Conservation (phyloP, 2,113 vertebrate genomes). For the Lepus timidus region DNA sequence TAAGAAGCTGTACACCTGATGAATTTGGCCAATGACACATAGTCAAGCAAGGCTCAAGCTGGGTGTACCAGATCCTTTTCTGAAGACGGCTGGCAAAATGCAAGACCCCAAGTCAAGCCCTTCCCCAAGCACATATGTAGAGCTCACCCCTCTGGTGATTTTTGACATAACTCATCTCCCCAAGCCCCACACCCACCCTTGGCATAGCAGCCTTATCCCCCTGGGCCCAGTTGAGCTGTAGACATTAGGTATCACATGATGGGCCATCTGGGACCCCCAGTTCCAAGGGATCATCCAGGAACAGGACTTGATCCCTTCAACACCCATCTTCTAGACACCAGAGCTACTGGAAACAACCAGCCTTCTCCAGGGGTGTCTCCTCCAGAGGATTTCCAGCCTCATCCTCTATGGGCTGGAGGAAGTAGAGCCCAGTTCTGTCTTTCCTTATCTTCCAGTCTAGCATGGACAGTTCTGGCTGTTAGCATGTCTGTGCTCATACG, state of each 20-base stretch:
- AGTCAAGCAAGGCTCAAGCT: background rate
- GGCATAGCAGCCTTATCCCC: background rate
- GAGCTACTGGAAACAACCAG: background rate
- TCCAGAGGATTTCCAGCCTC: background rate
- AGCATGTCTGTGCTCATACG: background rate
- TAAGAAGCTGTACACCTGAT: background rate
- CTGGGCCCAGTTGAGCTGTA: background rate
- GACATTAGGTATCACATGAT: background rate
- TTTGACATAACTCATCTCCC: background rate
- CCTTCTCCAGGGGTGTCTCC: background rate
- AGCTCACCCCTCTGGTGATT: background rate
- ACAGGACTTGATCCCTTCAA: background rate
- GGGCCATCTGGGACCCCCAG: background rate
- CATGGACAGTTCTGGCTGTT: too few relatives aligned
- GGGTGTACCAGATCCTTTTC: background rate
- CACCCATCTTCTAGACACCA: background rate
- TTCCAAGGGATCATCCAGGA: background rate
- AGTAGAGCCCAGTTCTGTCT: background rate
- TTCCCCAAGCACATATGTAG: fast-evolving
- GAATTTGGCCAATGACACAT: background rate
- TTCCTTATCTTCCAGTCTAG: background rate
- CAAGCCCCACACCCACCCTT: background rate
- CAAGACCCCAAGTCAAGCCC: background rate
- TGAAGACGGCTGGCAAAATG: background rate
- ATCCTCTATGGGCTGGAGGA: background rate